Conservation (phyloP, 1,140 invertebrate species). For the Zaprionus vittiger region DNA sequence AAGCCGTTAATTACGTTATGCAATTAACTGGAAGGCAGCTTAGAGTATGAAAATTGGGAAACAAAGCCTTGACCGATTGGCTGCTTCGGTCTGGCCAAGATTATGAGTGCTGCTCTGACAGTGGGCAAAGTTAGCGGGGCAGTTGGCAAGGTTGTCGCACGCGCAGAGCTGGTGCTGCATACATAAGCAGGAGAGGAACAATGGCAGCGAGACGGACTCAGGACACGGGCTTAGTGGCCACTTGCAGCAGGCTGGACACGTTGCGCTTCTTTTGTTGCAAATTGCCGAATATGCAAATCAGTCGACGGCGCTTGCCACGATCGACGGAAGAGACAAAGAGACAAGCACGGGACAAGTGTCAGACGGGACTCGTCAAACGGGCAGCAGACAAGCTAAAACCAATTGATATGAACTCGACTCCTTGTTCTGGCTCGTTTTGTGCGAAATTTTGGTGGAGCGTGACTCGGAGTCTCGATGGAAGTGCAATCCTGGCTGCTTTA, state of each 20-base stretch:
- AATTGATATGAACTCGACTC: neutral
- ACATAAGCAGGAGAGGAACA: slow-evolving; percentile 55
- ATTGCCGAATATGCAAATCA: slow-evolving; percentile 78
- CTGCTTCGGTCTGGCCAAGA: neutral
- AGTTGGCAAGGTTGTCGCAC: slow-evolving; percentile 52
- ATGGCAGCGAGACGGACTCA: neutral
- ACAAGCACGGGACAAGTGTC: neutral
- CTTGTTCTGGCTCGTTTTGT: slow-evolving; percentile 48
- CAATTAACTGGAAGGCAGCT: neutral
- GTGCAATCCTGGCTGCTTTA: slow-evolving; percentile 14
- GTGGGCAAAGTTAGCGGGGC: slow-evolving; percentile 41
- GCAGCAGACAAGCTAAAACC: slow-evolving; percentile 12
- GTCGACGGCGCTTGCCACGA: slow-evolving; percentile 51
- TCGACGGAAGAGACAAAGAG: slow-evolving; percentile 36
- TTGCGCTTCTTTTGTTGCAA: slow-evolving; percentile 79
- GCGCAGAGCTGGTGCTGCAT: slow-evolving; percentile 59
- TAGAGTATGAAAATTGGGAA: too few relatives aligned
- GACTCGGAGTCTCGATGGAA: slow-evolving; percentile 26
- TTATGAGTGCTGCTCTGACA: slow-evolving; percentile 52
- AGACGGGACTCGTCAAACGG: too few relatives aligned
- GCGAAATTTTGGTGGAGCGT: slow-evolving; percentile 58
- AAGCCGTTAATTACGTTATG: neutral
- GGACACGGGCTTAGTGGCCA: neutral
- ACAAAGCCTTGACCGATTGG: too few relatives aligned
- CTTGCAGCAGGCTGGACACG: slow-evolving; percentile 55